Evolutionary conservation across 2,113 vertebrate species (phyloP).

Genomic region (Arizona elegans): DNA sequence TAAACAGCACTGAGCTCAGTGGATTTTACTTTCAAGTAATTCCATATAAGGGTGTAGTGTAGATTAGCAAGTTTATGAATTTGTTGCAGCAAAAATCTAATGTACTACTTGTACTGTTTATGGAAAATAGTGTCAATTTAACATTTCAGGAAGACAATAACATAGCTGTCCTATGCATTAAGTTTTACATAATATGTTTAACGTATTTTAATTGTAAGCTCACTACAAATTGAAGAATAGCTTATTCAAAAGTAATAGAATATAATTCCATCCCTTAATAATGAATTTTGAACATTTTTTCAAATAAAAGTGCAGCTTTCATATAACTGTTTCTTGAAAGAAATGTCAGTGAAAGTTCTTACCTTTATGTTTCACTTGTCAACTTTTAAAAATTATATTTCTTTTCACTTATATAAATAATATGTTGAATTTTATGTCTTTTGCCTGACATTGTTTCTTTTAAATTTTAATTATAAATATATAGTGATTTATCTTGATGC

Average conservation of each 20-base stretch:
- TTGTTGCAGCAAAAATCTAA: slow-evolving; percentile 46
- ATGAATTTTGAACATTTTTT: slow-evolving; percentile 30
- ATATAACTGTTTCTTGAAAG: neutral
- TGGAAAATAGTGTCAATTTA: slow-evolving; percentile 46
- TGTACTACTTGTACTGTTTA: slow-evolving; percentile 40
- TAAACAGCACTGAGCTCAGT: neutral
- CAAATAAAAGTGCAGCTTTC: neutral
- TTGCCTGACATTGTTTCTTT: neutral
- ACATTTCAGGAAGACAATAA: slow-evolving; percentile 30
- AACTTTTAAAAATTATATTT: neutral
- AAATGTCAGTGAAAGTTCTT: neutral
- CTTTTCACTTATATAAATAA: neutral
- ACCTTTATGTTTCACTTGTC: neutral
- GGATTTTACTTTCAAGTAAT: neutral
- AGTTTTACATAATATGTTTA: neutral
- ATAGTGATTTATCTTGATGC: slow-evolving; percentile 34
- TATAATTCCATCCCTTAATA: slow-evolving; percentile 26
- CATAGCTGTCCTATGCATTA: slow-evolving; percentile 24
- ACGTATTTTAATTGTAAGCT: neutral
- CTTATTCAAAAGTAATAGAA: slow-evolving; percentile 33
- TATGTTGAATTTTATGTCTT: neutral
- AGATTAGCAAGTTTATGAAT: slow-evolving; percentile 18
- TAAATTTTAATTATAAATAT: slow-evolving; percentile 29
- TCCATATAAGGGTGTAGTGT: neutral
- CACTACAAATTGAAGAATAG: slow-evolving; percentile 29